Conservation (phyloP, 2,113 vertebrate species). For the Sterna hirundo region DNA sequence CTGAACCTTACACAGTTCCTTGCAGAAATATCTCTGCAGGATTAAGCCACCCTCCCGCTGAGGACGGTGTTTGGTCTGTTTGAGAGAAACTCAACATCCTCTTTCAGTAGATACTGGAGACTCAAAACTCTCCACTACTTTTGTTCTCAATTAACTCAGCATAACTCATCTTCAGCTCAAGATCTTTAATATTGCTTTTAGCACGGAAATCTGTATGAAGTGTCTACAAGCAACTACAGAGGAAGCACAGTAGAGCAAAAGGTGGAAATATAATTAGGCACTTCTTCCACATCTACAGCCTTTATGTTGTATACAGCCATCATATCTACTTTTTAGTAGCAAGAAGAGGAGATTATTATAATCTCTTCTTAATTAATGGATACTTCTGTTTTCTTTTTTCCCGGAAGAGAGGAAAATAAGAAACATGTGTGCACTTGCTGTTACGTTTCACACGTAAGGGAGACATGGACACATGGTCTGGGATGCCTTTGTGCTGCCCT, state of each 20-base stretch:
- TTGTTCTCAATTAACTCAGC: conserved; percentile 5
- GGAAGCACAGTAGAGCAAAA: background rate
- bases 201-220: background rate
- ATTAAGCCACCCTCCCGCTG: background rate
- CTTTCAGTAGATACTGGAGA: background rate
- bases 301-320: background rate
- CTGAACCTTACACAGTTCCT: background rate
- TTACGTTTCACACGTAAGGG: background rate
- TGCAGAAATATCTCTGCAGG: background rate
- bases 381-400: background rate
- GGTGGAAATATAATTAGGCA: background rate
- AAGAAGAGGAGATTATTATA: background rate
- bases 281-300: background rate
- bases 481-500: background rate
- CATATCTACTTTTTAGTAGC: background rate
- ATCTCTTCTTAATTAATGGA: background rate
- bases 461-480: background rate
- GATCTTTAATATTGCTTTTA: background rate
- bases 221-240: background rate
- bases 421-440: background rate
- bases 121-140: background rate
- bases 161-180: background rate
- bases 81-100: background rate
- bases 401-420: background rate
- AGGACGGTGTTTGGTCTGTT: background rate